A percentile compares a stretch with the other conserved stretches of the same genome.
Evolutionary conservation across 2,113 vertebrate genomes (phyloP).

Genomic region (Hemiprocne comata): DNA sequence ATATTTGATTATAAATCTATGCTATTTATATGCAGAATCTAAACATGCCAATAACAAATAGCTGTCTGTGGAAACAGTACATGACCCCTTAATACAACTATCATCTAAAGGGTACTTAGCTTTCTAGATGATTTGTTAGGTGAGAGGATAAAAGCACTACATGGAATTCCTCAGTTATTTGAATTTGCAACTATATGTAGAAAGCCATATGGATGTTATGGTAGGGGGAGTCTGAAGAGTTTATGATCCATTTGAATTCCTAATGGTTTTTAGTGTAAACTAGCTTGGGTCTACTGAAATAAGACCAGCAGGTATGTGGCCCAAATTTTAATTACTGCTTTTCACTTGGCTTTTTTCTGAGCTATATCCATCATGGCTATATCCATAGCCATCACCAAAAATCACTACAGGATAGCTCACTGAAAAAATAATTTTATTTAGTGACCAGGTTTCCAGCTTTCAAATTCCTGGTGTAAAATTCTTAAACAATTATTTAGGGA

Average conservation of each 20-base stretch:
- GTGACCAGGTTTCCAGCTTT: neutral
- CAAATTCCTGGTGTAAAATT: neutral
- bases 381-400: neutral
- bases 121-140: conserved; percentile 50
- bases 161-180: conserved; percentile 37
- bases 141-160: conserved; percentile 27
- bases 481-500: neutral
- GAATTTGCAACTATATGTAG: conserved; percentile 21
- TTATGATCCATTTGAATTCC: neutral
- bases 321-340: neutral
- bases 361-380: no score
- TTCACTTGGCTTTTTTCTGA: neutral
- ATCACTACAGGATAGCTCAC: neutral
- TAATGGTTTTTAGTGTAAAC: neutral
- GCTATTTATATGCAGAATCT: conserved; percentile 42
- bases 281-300: neutral
- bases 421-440: neutral
- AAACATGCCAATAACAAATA: conserved; percentile 62
- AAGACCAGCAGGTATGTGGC: neutral
- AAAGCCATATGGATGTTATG: conserved; percentile 5
- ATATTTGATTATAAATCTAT: conserved; percentile 52
- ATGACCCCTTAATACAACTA: conserved; percentile 47
- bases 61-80: conserved; percentile 40
- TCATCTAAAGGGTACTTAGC: conserved; percentile 2
- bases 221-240: neutral